Percentiles rank a stretch among this genome's conserved stretches.
Conservation (phyloP, 2,888 invertebrate species). For the Exocentrus adspersus region DNA sequence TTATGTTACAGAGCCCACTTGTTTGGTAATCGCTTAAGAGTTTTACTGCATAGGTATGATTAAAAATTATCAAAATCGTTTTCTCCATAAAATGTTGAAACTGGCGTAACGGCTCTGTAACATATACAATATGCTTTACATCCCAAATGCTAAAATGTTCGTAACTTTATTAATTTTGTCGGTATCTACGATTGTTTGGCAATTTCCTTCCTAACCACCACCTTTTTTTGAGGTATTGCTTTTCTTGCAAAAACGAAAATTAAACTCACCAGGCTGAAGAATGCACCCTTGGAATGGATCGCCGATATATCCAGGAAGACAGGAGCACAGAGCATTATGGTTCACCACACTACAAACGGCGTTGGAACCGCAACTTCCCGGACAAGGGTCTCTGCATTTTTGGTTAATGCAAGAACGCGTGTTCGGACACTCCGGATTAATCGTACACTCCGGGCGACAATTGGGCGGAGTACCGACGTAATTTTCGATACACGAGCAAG, state of each 20-base stretch:
- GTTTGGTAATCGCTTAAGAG: too few species aligned
- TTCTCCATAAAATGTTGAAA: too few species aligned
- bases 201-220: not conserved
- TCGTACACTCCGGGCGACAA: conserved; percentile 77
- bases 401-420: conserved; percentile 76
- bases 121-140: too few species aligned
- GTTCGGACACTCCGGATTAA: conserved; percentile 75
- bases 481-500: conserved; percentile 71
- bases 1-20: too few species aligned
- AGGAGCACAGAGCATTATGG: conserved; percentile 79
- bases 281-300: conserved; percentile 81
- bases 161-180: too few species aligned
- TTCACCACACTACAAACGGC: conserved; percentile 76
- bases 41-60: too few species aligned
- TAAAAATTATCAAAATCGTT: too few species aligned
- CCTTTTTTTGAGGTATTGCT: conserved; percentile 18
- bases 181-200: not conserved
- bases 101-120: too few species aligned
- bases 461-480: conserved; percentile 73
- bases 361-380: conserved; percentile 72
- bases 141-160: too few species aligned
- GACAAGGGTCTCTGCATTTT: conserved; percentile 78
- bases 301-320: conserved; percentile 76
- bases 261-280: conserved; percentile 67
- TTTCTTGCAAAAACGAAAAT: conserved; percentile 12